Percentiles rank a stretch among this genome's conserved stretches.
These are phyloP conservation scores for Plutella xylostella DNA, from an alignment of 2,888 invertebrate genomes.

Conservation along the genomic window DNA sequence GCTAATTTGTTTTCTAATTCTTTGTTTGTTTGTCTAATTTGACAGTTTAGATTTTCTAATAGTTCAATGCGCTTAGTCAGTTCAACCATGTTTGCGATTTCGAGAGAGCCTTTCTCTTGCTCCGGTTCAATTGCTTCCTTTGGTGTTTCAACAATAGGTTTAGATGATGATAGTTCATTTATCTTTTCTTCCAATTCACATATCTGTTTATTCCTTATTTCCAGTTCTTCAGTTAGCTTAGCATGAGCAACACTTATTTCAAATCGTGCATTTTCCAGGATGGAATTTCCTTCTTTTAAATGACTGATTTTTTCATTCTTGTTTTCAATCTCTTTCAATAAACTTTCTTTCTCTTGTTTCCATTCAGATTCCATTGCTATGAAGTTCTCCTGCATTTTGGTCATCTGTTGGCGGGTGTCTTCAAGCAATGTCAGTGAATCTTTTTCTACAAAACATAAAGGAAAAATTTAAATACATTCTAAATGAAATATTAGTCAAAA, in stretches of 20 bases:
- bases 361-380: slow-evolving; percentile 76
- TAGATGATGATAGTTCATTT: slow-evolving; percentile 25
- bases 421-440: slow-evolving; percentile 78
- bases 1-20: slow-evolving; percentile 65
- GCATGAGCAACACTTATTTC: slow-evolving; percentile 65
- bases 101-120: slow-evolving; percentile 70
- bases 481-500: too few species aligned
- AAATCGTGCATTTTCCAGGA: slow-evolving; percentile 58
- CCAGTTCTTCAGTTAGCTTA: slow-evolving; percentile 64
- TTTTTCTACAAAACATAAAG: too few species aligned
- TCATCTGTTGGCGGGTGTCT: slow-evolving; percentile 84
- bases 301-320: slow-evolving; percentile 67
- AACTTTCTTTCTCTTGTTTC: slow-evolving; percentile 73
- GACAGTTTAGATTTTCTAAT: slow-evolving; percentile 61
- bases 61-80: slow-evolving; percentile 61
- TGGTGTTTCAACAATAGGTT: slow-evolving; percentile 13
- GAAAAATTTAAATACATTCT: too few species aligned
- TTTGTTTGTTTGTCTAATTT: slow-evolving; percentile 63
- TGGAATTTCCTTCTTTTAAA: slow-evolving; percentile 68
- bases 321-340: slow-evolving; percentile 64
- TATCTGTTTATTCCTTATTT: slow-evolving; percentile 57
- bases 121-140: slow-evolving; percentile 46
- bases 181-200: slow-evolving; percentile 41
- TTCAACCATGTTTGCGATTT: slow-evolving; percentile 52
- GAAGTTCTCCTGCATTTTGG: slow-evolving; percentile 83